Conservation (phyloP, 2,888 invertebrate genomes). For the Entomobrya proxima region DNA sequence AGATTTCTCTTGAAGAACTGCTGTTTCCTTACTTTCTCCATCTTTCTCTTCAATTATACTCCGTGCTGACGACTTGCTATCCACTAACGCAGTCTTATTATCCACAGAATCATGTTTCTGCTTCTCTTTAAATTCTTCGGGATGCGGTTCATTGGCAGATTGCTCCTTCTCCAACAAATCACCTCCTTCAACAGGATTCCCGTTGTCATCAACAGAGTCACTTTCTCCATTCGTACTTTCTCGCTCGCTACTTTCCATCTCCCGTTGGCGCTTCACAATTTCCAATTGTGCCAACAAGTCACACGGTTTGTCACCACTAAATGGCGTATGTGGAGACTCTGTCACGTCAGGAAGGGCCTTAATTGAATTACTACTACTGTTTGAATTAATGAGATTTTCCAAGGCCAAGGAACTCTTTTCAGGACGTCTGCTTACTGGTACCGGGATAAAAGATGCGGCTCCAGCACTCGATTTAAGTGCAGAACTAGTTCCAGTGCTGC, state of each 20-base stretch:
- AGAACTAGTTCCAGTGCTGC: background rate
- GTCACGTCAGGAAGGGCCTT: conserved; percentile 69
- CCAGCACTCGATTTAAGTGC: conserved; percentile 13
- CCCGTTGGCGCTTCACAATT: conserved; percentile 51
- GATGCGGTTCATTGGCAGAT: background rate
- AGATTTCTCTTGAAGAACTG: conserved; percentile 34
- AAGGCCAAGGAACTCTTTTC: conserved; percentile 36
- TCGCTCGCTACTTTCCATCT: conserved; percentile 50
- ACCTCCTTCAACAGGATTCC: conserved; percentile 42
- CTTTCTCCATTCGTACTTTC: conserved; percentile 46
- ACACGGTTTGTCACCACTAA: conserved; percentile 65
- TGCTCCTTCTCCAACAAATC: conserved; percentile 4
- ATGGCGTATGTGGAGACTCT: conserved; percentile 64
- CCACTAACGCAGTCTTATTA: background rate
- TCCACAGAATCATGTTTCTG: background rate
- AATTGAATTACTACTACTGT: conserved; percentile 12
- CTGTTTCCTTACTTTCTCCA: background rate
- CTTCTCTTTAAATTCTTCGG: conserved; percentile 4
- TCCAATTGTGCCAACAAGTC: conserved; percentile 67
- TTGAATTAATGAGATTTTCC: conserved; percentile 53
- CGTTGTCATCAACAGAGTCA: conserved; percentile 61
- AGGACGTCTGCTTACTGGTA: conserved; percentile 6
- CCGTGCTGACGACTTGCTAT: background rate
- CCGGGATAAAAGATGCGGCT: conserved; percentile 42
- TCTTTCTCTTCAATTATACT: background rate